A percentile compares a stretch with the other conserved stretches of the same genome.
Conservation (phyloP, 1,140 invertebrate genomes). For the Zaprionus taronus region DNA sequence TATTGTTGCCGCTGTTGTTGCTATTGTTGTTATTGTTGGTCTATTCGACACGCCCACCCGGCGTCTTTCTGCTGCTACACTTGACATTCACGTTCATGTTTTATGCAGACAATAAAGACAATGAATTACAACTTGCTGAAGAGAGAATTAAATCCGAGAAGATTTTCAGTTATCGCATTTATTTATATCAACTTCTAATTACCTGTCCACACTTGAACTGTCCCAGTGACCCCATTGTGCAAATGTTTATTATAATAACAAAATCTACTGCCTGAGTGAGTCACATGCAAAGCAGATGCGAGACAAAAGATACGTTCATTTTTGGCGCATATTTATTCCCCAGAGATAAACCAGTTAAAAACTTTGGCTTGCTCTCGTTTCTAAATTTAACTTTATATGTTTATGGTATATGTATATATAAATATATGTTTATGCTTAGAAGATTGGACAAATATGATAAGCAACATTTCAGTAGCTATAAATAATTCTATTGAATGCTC, state of each 20-base stretch:
- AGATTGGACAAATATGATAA: conserved; percentile 32
- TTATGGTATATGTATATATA: background rate
- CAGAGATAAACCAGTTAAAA: conserved; percentile 28
- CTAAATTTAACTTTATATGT: background rate
- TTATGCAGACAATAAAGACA: background rate
- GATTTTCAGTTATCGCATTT: background rate
- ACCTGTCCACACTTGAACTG: background rate
- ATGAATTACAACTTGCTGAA: too few relatives aligned
- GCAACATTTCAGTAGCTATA: background rate
- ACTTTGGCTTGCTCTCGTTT: background rate
- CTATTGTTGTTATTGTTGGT: conserved; percentile 5
- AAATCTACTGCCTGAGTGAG: conserved; percentile 25
- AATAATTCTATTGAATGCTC: conserved; percentile 10
- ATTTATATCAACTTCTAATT: too few relatives aligned
- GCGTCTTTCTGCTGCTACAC: background rate
- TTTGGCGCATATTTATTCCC: conserved; percentile 17
- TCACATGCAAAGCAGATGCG: conserved; percentile 19
- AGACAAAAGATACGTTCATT: conserved; percentile 22
- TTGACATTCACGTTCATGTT: conserved; percentile 34
- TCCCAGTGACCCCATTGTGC: conserved; percentile 23
- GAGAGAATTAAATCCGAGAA: background rate
- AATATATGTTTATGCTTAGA: background rate
- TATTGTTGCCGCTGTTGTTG: conserved; percentile 15
- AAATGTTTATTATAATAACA: conserved; percentile 25
- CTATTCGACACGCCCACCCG: background rate